phyloP scores from a whole-genome alignment of 2,888 invertebrate genomes.

The Antheraea yamamai region DNA sequence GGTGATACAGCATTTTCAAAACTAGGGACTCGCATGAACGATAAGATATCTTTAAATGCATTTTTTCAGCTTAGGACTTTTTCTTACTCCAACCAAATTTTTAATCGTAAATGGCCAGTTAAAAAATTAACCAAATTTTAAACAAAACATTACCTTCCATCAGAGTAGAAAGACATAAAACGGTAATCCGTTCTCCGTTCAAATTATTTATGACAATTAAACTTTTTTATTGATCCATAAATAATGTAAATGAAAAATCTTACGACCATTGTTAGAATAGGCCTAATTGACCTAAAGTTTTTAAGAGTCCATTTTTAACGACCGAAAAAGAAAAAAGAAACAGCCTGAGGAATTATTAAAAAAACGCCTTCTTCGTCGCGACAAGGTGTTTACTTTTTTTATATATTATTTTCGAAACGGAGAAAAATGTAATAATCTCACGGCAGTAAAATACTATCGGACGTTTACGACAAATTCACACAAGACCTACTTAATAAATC shows the following conservation, averaged over 20 bases:
- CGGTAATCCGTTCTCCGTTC: background rate
- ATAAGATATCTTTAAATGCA: too few relatives aligned
- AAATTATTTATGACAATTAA: slow-evolving; percentile 22
- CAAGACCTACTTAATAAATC: slow-evolving; percentile 76
- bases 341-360: background rate
- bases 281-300: slow-evolving; percentile 36
- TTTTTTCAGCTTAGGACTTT: background rate
- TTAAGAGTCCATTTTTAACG: slow-evolving; percentile 52
- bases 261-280: slow-evolving; percentile 32
- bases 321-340: slow-evolving; percentile 47
- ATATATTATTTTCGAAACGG: slow-evolving; percentile 49
- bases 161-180: background rate
- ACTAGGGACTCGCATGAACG: too few relatives aligned
- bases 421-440: slow-evolving; percentile 65
- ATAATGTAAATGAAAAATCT: slow-evolving; percentile 48
- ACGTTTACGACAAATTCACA: slow-evolving; percentile 79
- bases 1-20: too few relatives aligned
- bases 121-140: background rate
- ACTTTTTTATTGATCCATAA: slow-evolving; percentile 58
- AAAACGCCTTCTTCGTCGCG: background rate
- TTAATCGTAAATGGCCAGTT: too few relatives aligned
- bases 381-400: slow-evolving; percentile 12
- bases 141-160: background rate
- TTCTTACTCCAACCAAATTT: background rate
- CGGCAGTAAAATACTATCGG: slow-evolving; percentile 71